Conservation (phyloP, 2,797 vertebrate species). For the Streptopelia turtur region DNA sequence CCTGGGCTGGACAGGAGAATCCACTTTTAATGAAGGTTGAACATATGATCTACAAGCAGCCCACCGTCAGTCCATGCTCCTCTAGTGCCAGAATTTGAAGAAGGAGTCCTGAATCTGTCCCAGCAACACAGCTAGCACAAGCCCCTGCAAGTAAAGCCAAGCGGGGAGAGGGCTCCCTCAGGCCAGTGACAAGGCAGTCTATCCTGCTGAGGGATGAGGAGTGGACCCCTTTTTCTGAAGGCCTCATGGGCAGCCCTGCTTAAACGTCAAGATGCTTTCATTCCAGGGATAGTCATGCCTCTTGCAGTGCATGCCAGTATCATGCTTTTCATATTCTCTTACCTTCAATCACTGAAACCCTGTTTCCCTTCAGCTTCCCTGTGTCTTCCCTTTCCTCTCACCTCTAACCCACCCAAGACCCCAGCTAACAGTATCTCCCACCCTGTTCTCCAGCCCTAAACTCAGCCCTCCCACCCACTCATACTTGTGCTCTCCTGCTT, state of each 20-base stretch:
- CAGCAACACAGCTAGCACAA: background rate
- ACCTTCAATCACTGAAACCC: conserved; percentile 49
- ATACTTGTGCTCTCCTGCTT: background rate
- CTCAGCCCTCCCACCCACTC: background rate
- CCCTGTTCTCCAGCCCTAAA: background rate
- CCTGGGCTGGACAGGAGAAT: conserved; percentile 31
- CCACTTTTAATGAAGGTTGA: conserved; percentile 17
- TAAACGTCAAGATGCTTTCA: conserved; percentile 40
- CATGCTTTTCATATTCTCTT: conserved; percentile 63
- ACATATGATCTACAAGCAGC: conserved; percentile 14
- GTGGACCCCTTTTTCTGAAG: conserved; percentile 6
- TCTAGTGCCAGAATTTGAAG: conserved; percentile 25
- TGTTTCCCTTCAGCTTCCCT: conserved; percentile 2
- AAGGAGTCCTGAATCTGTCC: conserved; percentile 19
- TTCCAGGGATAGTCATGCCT: conserved; percentile 60
- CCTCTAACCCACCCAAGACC: background rate
- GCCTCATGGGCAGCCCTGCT: background rate
- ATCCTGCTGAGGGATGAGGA: background rate
- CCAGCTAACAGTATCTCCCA: background rate
- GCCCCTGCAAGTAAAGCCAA: conserved; percentile 38
- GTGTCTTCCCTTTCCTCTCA: background rate
- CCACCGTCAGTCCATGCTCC: conserved; percentile 7
- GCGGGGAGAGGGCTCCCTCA: background rate
- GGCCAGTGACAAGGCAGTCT: background rate
- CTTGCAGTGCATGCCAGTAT: conserved; percentile 67